phyloP scores from a whole-genome alignment of 2,888 invertebrate species.

The Eulithis prunata region DNA sequence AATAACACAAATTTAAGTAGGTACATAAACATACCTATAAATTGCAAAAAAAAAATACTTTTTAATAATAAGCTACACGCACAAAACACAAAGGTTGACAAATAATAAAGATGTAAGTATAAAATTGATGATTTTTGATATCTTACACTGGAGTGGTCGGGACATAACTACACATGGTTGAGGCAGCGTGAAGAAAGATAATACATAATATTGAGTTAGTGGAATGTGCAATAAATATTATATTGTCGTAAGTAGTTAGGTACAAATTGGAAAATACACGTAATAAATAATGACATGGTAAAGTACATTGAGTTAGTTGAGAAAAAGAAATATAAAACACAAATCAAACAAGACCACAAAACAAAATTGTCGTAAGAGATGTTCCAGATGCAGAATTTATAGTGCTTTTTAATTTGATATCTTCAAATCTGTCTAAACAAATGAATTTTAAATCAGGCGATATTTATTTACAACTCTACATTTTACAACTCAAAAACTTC shows the following conservation, averaged over 20 bases:
- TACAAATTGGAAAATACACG: not conserved
- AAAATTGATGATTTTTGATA: conserved; percentile 50
- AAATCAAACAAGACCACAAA: conserved; percentile 43
- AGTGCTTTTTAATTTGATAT: not conserved
- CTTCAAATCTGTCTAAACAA: conserved; percentile 4
- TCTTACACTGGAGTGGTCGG: conserved; percentile 88
- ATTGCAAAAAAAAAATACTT: not conserved
- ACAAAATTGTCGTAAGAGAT: conserved; percentile 75
- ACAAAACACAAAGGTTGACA: conserved; percentile 44
- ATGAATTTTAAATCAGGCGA: conserved; percentile 25
- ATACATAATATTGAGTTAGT: conserved; percentile 59
- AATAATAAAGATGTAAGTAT: conserved; percentile 37
- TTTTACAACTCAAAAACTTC: conserved; percentile 35
- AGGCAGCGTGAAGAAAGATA: conserved; percentile 78
- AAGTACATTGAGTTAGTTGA: conserved; percentile 15
- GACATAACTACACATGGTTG: conserved; percentile 79
- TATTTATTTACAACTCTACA: conserved; percentile 32
- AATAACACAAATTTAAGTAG: not conserved
- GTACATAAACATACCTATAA: not conserved
- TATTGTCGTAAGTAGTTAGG: conserved; percentile 36
- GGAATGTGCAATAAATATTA: conserved; percentile 54
- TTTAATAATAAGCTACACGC: conserved; percentile 36
- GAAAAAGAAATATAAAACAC: conserved; percentile 37
- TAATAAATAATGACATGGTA: conserved; percentile 19
- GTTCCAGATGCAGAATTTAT: conserved; percentile 62